Evolutionary conservation across 2,113 vertebrate species (phyloP).

Genomic region (Rhombomys opimus): DNA sequence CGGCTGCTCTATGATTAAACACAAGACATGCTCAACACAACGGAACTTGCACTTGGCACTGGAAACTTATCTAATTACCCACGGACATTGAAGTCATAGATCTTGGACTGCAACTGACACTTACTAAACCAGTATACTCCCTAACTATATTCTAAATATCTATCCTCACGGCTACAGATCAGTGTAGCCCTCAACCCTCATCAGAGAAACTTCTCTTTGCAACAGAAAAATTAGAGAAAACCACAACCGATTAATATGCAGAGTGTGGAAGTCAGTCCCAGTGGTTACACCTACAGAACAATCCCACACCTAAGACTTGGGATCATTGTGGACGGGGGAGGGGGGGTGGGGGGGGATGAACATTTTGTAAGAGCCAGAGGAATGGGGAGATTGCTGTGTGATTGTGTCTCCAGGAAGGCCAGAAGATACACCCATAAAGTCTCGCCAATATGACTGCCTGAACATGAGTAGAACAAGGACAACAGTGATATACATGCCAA

Average conservation of each 20-base stretch:
- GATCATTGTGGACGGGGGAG: not conserved
- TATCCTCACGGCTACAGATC: not conserved
- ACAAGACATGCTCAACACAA: not conserved
- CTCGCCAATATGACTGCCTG: not conserved
- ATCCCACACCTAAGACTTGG: not conserved
- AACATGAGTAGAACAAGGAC: not conserved
- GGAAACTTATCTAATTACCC: not conserved
- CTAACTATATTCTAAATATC: not conserved
- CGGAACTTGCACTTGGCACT: not conserved
- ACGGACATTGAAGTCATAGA: not conserved
- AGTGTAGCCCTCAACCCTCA: not conserved
- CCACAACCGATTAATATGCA: not conserved
- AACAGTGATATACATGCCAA: not conserved
- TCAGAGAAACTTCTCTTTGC: not conserved
- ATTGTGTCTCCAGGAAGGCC: not conserved
- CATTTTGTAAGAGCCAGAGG: not conserved
- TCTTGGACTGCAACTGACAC: not conserved
- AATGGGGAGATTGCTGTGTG: not conserved
- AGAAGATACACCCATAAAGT: not conserved
- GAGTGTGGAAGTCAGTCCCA: not conserved
- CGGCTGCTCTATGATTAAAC: not conserved
- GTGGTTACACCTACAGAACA: not conserved
- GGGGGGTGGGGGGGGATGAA: no score
- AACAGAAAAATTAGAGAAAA: not conserved
- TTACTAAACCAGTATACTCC: not conserved